Percentiles rank a stretch among this genome's conserved stretches.
phyloP scores from a whole-genome alignment of 2,888 invertebrate genomes.

The Andrena fulva region DNA sequence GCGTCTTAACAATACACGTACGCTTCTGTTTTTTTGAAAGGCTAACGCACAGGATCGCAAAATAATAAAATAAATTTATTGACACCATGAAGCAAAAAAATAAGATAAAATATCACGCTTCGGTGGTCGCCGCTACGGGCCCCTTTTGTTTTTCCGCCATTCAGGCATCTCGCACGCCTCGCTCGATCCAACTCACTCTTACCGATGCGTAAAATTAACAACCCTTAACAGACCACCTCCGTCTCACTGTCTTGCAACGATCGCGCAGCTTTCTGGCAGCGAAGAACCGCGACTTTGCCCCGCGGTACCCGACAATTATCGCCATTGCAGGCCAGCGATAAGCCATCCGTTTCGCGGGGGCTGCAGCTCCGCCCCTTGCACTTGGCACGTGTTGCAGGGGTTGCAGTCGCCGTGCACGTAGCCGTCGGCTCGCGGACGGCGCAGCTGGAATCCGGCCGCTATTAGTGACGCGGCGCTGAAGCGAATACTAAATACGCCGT shows the following conservation, averaged over 20 bases:
- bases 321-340: conserved; percentile 66
- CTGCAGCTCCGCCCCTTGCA: conserved; percentile 26
- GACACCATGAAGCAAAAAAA: too few species aligned
- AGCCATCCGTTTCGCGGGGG: conserved; percentile 39
- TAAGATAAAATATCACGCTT: too few species aligned
- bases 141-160: too few species aligned
- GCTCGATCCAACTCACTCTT: too few species aligned
- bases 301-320: conserved; percentile 62
- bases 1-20: too few species aligned
- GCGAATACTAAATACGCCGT: conserved; percentile 71
- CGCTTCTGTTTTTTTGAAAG: too few species aligned
- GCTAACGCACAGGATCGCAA: too few species aligned
- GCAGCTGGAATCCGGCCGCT: conserved; percentile 67
- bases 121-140: too few species aligned
- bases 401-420: conserved; percentile 41
- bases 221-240: too few species aligned
- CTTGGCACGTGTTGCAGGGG: conserved; percentile 59
- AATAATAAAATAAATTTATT: too few species aligned
- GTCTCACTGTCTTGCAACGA: background rate
- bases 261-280: conserved; percentile 7
- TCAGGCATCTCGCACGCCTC: too few species aligned
- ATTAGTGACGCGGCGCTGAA: conserved; percentile 67
- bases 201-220: too few species aligned
- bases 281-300: conserved; percentile 23
- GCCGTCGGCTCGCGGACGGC: conserved; percentile 48